Evolutionary conservation across 1,140 invertebrate genomes (phyloP).

Genomic region (Megalopta genalis): DNA sequence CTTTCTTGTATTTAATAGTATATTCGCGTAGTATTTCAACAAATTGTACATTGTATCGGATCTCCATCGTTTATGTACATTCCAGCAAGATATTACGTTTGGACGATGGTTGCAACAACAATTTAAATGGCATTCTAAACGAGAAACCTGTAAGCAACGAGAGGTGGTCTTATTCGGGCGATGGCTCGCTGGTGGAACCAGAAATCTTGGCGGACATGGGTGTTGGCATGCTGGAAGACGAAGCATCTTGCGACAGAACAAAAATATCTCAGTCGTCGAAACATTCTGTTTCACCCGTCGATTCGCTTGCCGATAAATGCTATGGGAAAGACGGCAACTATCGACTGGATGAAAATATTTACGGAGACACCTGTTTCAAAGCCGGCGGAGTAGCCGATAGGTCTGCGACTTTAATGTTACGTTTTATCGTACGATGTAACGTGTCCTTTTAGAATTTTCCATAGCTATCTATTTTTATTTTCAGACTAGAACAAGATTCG

Average conservation of each 20-base stretch:
- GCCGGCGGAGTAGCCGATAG: constrained; percentile 61
- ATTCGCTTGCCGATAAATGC: constrained; percentile 55
- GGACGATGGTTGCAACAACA: constrained; percentile 76
- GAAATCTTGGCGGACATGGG: constrained; percentile 79
- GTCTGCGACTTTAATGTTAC: constrained; percentile 51
- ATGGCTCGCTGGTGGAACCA: constrained; percentile 74
- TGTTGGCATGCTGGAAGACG: constrained; percentile 78
- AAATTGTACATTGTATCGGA: too few relatives aligned
- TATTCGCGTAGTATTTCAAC: background rate
- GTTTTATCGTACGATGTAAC: too few relatives aligned
- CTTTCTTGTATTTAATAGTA: background rate
- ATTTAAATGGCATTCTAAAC: constrained; percentile 66
- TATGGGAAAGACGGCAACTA: constrained; percentile 50
- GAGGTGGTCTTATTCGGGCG: constrained; percentile 72
- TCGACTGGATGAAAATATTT: constrained; percentile 60
- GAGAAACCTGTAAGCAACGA: constrained; percentile 55
- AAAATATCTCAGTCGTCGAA: constrained; percentile 69
- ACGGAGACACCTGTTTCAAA: constrained; percentile 66
- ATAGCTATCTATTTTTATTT: background rate
- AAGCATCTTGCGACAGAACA: constrained; percentile 64
- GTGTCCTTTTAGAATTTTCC: background rate
- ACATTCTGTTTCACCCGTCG: constrained; percentile 61
- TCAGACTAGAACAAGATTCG: constrained; percentile 63
- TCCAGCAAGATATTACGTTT: constrained; percentile 72
- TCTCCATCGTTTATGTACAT: constrained; percentile 25